These are phyloP conservation scores for Amphiduros pacificus DNA, from an alignment of 2,888 invertebrate genomes.

Conservation along the genomic window DNA sequence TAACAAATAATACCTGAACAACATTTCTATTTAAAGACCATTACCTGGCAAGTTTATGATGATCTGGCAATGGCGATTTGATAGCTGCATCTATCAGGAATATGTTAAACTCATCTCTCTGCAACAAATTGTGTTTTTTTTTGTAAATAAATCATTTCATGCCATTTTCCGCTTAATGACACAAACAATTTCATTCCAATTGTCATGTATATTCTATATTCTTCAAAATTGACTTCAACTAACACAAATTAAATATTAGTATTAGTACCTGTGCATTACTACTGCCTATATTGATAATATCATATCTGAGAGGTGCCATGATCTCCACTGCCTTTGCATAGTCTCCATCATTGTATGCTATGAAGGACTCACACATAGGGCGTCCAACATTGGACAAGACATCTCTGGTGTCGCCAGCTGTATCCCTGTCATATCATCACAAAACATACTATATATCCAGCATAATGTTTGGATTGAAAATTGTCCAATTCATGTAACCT, in stretches of 20 bases:
- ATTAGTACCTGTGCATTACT: constrained; percentile 59
- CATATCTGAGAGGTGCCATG: constrained; percentile 52
- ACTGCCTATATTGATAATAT: constrained; percentile 57
- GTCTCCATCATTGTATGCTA: constrained; percentile 52
- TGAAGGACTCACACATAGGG: constrained; percentile 52
- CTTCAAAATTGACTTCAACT: too few species aligned
- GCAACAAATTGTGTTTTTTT: constrained; percentile 19
- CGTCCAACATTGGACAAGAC: constrained; percentile 38
- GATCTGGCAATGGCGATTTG: constrained; percentile 40
- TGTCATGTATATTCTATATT: too few species aligned
- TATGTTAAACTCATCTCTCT: constrained; percentile 58
- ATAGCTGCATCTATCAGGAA: constrained; percentile 56
- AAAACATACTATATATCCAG: too few species aligned
- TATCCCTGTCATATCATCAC: background rate
- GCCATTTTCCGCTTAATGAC: too few species aligned
- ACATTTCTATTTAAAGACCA: background rate
- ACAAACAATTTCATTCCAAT: too few species aligned
- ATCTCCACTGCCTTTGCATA: constrained; percentile 51
- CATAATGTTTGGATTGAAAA: too few species aligned
- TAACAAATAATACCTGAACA: background rate
- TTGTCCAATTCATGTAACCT: too few species aligned
- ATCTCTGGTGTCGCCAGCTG: background rate
- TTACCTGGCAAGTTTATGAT: constrained; percentile 49
- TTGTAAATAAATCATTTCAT: too few species aligned
- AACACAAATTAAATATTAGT: background rate